Conservation (phyloP, 2,797 vertebrate genomes). For the Diplodus puntazzo region DNA sequence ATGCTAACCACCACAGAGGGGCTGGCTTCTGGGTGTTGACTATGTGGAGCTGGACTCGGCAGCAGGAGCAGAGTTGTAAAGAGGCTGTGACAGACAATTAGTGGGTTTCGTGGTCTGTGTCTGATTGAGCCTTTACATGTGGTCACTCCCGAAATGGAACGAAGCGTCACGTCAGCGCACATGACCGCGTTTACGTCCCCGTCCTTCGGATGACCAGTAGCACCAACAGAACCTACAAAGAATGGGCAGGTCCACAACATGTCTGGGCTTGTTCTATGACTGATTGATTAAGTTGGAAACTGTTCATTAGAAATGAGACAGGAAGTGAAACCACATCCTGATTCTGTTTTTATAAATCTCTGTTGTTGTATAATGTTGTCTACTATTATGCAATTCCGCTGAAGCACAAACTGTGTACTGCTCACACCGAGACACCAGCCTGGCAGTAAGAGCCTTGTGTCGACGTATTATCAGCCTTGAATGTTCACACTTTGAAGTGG, state of each 20-base stretch:
- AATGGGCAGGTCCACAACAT: background rate
- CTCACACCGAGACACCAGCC: slow-evolving; percentile 33
- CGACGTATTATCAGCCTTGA: slow-evolving; percentile 60
- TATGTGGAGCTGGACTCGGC: slow-evolving; percentile 47
- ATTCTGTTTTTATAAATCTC: background rate
- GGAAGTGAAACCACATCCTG: background rate
- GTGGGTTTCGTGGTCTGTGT: slow-evolving; percentile 65
- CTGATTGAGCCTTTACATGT: slow-evolving; percentile 74
- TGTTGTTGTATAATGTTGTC: slow-evolving; percentile 15
- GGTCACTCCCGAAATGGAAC: slow-evolving; percentile 71
- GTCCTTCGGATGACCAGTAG: slow-evolving; percentile 15
- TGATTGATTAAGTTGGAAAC: slow-evolving; percentile 14
- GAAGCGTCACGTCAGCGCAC: slow-evolving; percentile 29
- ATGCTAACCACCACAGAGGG: slow-evolving; percentile 66
- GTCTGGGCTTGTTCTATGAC: slow-evolving; percentile 31
- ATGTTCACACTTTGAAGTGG: slow-evolving; percentile 76
- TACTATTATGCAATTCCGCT: slow-evolving; percentile 4
- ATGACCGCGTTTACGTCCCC: slow-evolving; percentile 8
- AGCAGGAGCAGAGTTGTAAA: slow-evolving; percentile 66
- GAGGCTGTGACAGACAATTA: slow-evolving; percentile 66
- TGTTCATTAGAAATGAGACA: slow-evolving; percentile 6
- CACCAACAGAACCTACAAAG: slow-evolving; percentile 1
- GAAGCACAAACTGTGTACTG: slow-evolving; percentile 39
- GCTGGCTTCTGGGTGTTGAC: slow-evolving; percentile 72
- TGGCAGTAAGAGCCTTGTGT: slow-evolving; percentile 49